Base-by-base conservation (phyloP, 1,140 invertebrate species). In the Drosophila sechellia region DNA sequence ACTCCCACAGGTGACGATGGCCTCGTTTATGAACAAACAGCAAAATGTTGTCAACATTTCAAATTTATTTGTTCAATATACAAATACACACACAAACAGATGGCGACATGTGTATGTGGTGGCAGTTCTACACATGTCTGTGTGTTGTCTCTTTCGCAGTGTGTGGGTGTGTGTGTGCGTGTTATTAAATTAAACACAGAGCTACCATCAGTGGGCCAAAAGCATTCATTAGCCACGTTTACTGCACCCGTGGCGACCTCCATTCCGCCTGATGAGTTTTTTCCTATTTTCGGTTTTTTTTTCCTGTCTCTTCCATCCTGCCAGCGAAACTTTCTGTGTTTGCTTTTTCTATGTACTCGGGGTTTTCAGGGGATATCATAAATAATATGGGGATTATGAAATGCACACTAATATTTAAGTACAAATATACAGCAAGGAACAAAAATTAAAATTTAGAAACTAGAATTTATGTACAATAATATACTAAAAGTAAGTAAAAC, bases 161-260 rank as follows among this genome's bases (percentile, higher is more conserved):
- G 31, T 17, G 46, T 56, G 54, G 37, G 35, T 45, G 58, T 17
- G 56, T 37, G 76, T 80, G 81, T 76, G 81, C 79, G 84, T 89
- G 85, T 89, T 89, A 89, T 89, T 89, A 89, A 89, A 89, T 89
- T 89, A 89, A 89, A 89, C 84, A 87, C 84, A 89, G 85, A 89
- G 85, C 77, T 65, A 77, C 85, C 85, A 90, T 90, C 84, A 90
- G 77, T 80, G 85, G 72, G 84, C 77, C 79, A 84, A 90, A 89
- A 89, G 84, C 84, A 89, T 89, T 89, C 85, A 89, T 89, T 89
- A 89, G 84, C 84, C 85, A 89, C 84, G 84, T 89, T 89, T 89
- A 89, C 84, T 89, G 84, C 84, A 89, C 84, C 84, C 84, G 80
- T 84, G 84, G 79, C 84, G 84, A 89, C 85, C 84, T 84, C 84